Conservation (phyloP, 53 echinoderm and acorn worm species). For the Crossaster papposus region DNA sequence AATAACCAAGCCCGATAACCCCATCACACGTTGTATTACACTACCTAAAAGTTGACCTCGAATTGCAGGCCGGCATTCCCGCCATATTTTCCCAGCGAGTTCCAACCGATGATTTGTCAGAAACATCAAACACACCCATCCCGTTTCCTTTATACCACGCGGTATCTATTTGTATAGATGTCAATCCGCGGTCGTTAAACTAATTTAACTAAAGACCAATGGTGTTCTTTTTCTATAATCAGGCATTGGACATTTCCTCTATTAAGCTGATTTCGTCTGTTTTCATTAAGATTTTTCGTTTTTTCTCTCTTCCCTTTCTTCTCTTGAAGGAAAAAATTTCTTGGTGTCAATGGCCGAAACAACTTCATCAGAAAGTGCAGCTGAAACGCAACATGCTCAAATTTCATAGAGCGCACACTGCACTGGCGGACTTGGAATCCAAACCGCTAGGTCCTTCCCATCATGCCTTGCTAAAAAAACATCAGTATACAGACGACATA, state of each 20-base stretch:
- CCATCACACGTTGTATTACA: background rate
- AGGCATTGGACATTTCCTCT: too few relatives aligned
- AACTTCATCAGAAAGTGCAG: background rate
- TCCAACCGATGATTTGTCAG: background rate
- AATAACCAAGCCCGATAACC: background rate
- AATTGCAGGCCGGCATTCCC: background rate
- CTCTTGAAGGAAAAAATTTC: background rate
- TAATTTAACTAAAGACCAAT: too few relatives aligned
- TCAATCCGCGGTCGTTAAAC: too few relatives aligned
- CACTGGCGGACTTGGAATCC: background rate
- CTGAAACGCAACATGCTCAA: conserved; percentile 44
- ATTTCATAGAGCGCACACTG: conserved; percentile 24
- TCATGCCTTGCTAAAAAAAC: conserved; percentile 46
- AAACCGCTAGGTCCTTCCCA: conserved; percentile 6
- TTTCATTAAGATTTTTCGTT: background rate
- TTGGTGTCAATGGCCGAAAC: conserved; percentile 1
- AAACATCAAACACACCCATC: background rate
- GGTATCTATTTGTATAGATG: too few relatives aligned
- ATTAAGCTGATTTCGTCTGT: too few relatives aligned
- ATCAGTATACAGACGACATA: conserved; percentile 59
- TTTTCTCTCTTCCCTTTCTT: background rate
- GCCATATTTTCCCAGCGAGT: background rate
- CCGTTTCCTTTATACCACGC: too few relatives aligned
- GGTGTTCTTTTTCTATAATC: too few relatives aligned
- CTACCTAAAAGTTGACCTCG: background rate